phyloP scores from a whole-genome alignment of 2,888 invertebrate genomes.

The Pristionchus japonicus region DNA sequence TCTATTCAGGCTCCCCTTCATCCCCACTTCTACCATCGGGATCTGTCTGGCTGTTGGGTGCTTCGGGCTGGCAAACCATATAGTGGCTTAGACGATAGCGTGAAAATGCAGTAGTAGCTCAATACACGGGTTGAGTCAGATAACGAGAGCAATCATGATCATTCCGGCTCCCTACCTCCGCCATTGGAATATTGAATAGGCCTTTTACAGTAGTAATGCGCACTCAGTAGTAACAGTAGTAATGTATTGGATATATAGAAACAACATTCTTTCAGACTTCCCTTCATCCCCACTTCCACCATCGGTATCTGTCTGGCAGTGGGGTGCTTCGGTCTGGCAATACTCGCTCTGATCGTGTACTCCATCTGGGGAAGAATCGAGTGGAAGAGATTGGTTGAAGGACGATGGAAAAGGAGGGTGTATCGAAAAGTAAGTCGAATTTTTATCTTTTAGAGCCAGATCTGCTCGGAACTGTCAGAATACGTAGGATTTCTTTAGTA shows the following conservation, averaged over 20 bases:
- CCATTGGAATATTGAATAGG: too few species aligned
- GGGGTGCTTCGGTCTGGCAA: not conserved
- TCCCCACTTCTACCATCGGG: not conserved
- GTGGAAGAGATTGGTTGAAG: conserved; percentile 26
- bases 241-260: too few species aligned
- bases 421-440: conserved; percentile 12
- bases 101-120: too few species aligned
- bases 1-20: conserved; percentile 5
- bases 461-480: too few species aligned
- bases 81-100: too few species aligned
- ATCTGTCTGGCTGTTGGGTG: not conserved
- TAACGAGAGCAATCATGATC: too few species aligned
- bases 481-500: not conserved
- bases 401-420: conserved; percentile 40
- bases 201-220: too few species aligned
- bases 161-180: too few species aligned
- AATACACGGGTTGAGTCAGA: too few species aligned
- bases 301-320: not conserved
- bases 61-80: not conserved
- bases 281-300: not conserved
- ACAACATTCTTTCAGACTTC: too few species aligned
- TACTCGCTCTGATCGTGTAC: not conserved
- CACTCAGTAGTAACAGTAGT: too few species aligned
- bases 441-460: too few species aligned
- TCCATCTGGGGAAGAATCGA: conserved; percentile 17